Conservation (phyloP, 2,113 vertebrate species). For the Emberiza fucata region DNA sequence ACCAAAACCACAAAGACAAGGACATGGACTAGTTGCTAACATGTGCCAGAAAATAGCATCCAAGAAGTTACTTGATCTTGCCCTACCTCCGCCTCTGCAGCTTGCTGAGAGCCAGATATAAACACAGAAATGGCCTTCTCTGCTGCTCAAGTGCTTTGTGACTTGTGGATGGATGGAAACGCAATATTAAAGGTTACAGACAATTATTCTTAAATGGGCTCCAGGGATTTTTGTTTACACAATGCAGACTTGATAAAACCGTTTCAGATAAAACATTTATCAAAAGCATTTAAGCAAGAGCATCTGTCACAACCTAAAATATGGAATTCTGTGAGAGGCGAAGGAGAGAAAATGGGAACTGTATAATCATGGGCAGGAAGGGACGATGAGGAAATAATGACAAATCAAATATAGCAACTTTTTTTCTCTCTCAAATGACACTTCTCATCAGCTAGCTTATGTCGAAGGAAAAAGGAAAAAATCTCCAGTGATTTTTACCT, state of each 20-base stretch:
- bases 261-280: background rate
- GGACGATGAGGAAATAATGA: slow-evolving; percentile 5
- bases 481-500: slow-evolving; percentile 5
- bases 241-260: background rate
- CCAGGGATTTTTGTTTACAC: background rate
- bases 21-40: background rate
- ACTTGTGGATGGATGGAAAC: background rate
- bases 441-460: slow-evolving; percentile 6
- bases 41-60: background rate
- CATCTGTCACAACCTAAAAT: background rate
- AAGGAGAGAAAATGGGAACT: background rate
- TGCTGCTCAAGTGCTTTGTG: fast-evolving
- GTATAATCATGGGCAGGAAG: background rate
- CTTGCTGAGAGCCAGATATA: background rate
- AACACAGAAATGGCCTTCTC: background rate
- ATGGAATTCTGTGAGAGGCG: background rate
- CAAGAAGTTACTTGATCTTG: background rate
- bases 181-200: background rate
- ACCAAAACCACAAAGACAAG: background rate
- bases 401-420: slow-evolving; percentile 11
- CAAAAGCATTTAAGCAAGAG: background rate
- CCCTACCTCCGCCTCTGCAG: background rate
- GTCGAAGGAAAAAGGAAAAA: background rate
- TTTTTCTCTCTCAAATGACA: background rate
- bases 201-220: background rate